phyloP scores from a whole-genome alignment of 92 coral and sea anemone species.

The Actinernus sp. region DNA sequence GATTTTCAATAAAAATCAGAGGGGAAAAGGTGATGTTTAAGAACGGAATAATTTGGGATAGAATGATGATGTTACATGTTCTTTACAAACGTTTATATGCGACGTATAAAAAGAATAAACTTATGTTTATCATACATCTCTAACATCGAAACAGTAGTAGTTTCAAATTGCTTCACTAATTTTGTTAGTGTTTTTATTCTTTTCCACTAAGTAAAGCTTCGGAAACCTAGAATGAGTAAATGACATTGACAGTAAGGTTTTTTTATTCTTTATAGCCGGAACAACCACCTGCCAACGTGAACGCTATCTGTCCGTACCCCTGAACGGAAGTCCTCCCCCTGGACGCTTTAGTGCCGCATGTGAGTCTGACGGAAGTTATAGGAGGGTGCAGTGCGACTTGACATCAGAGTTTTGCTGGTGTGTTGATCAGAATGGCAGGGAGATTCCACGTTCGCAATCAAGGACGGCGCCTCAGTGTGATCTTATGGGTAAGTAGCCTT shows the following conservation, averaged over 20 bases:
- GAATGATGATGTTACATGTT: too few species aligned
- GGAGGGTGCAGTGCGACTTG: conserved; percentile 64
- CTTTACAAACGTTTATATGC: too few species aligned
- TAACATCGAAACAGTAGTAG: too few species aligned
- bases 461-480: conserved; percentile 51
- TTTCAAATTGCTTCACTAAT: too few species aligned
- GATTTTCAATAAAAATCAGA: too few species aligned
- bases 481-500: conserved; percentile 2
- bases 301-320: conserved; percentile 76
- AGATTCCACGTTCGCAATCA: conserved; percentile 64
- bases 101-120: too few species aligned
- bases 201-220: too few species aligned
- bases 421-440: conserved; percentile 69
- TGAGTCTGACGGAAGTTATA: conserved; percentile 67
- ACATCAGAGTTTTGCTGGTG: conserved; percentile 77
- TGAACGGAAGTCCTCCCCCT: conserved; percentile 60
- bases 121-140: too few species aligned
- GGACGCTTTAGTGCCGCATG: conserved; percentile 63
- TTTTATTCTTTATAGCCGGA: conserved; percentile 55
- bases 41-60: too few species aligned
- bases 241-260: neutral
- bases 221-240: too few species aligned
- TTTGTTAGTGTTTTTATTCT: neutral
- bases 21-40: too few species aligned
- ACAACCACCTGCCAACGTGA: conserved; percentile 77